Evolutionary conservation across 2,888 invertebrate species (phyloP), one percentile per base, ranked within the genome.

Genomic region (Oligia strigilis): DNA sequence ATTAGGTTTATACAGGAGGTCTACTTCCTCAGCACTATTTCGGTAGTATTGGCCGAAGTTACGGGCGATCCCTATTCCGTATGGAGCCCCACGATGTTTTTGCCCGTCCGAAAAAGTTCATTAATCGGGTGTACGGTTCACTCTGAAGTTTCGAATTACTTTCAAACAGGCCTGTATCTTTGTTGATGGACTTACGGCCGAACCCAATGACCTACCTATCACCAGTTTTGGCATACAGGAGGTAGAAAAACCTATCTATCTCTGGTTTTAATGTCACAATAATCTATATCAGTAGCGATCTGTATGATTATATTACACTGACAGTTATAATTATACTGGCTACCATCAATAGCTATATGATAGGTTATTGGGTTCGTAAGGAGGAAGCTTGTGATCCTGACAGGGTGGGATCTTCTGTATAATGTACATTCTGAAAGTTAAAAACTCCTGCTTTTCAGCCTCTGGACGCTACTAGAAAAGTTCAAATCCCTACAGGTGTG

Each of bases 401-500:
- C 4, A 4, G 64, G 36, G 19, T 19, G 64, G 2, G 14, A 17
- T 36, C 17, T 29, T 36, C 9, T 17, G 19, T 64, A 1, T 19
- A 29, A 14, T 4, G 64, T 65, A 19, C 19, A 17, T 36, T 65
- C 19, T 65, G 65, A 4, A 19, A 36, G 64, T 64, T 36, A 3
- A 19, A 29, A 64, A 36, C 19, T 40, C 23, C 65, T 6, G 65
- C 23, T 23, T 65, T 40, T 65, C 65, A 65, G 23, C 5, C 36
- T 36, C 43, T 75, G 69, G 46, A 65, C 19, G 23, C 43, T n/a
- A 73, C 73, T 58, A 83, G 74, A 77, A 85, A 85, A 81, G 73
- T 75, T 69, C 72, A 70, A 72, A 70, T 75, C 46, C 72, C 73
- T 71, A 72, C 85, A 86, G 88, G 88, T 88, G 82, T 76, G 58